Evolutionary conservation across 2,888 invertebrate species (phyloP).

Genomic region (Lepidochrysops patricia): DNA sequence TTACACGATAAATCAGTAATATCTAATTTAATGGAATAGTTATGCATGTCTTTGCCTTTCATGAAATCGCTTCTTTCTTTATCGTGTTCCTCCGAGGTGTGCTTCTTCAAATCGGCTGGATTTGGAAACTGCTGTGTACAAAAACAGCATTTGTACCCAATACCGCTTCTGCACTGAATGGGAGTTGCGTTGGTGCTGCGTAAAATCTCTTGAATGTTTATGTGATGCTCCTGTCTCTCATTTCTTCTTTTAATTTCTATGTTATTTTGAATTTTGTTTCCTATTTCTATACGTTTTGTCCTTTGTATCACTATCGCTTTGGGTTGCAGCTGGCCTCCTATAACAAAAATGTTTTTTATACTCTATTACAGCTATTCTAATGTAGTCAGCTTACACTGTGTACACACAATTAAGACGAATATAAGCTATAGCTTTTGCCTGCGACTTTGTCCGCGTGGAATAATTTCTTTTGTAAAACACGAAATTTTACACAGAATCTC

Average conservation of each 20-base stretch:
- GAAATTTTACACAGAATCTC: too few species aligned
- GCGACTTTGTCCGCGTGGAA: too few species aligned
- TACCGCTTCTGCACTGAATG: slow-evolving; percentile 39
- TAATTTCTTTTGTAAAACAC: too few species aligned
- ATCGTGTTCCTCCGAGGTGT: slow-evolving; percentile 37
- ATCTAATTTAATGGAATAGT: slow-evolving; percentile 33
- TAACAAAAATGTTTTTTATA: slow-evolving; percentile 26
- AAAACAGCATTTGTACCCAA: slow-evolving; percentile 46
- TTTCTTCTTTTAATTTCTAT: slow-evolving; percentile 13
- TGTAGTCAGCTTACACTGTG: too few species aligned
- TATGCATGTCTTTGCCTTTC: slow-evolving; percentile 34
- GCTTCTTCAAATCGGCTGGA: slow-evolving; percentile 41
- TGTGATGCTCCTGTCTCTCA: slow-evolving; percentile 35
- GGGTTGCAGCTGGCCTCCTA: slow-evolving; percentile 24
- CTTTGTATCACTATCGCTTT: slow-evolving; percentile 17
- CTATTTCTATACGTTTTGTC: slow-evolving; percentile 15
- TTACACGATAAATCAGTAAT: slow-evolving; percentile 30
- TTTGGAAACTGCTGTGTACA: slow-evolving; percentile 39
- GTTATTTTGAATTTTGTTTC: not conserved
- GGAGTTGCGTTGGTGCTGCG: slow-evolving; percentile 52
- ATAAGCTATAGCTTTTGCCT: too few species aligned
- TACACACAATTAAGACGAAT: too few species aligned
- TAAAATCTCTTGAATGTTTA: slow-evolving; percentile 42
- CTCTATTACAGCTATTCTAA: slow-evolving; percentile 2
- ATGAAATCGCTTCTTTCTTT: slow-evolving; percentile 37